Conservation (phyloP, 2,113 vertebrate genomes). For the Cheilinus undulatus region DNA sequence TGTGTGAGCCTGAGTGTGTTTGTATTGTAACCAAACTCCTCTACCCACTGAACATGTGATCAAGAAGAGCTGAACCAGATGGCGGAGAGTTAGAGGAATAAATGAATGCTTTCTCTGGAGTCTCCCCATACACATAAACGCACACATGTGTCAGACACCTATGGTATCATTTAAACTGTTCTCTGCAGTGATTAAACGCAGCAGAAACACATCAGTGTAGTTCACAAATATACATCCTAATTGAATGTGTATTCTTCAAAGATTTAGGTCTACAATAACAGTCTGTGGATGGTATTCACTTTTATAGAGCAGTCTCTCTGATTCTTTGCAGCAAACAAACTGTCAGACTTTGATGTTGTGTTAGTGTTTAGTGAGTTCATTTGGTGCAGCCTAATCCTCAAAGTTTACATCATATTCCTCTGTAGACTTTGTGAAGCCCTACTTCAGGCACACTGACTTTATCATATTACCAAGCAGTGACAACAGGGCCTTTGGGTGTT, state of each 20-base stretch:
- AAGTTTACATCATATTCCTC: conserved; percentile 61
- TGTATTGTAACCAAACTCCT: conserved; percentile 43
- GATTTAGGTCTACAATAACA: background rate
- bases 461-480: conserved; percentile 59
- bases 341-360: conserved; percentile 4
- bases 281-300: background rate
- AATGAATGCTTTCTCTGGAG: conserved; percentile 28
- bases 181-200: conserved; percentile 7
- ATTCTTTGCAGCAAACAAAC: conserved; percentile 16
- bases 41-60: conserved; percentile 60
- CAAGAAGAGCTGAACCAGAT: conserved; percentile 72
- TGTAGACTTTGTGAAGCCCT: conserved; percentile 34
- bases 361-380: conserved; percentile 23
- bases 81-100: conserved; percentile 41
- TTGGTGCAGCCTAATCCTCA: conserved; percentile 35
- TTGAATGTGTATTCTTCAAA: conserved; percentile 5
- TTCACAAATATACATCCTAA: background rate
- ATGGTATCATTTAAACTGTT: background rate
- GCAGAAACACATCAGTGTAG: background rate
- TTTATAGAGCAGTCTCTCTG: conserved; percentile 4
- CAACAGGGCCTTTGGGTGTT: conserved; percentile 63
- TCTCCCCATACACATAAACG: background rate
- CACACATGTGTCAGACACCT: background rate
- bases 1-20: conserved; percentile 20
- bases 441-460: conserved; percentile 69